Evolutionary conservation across 2,888 invertebrate species (phyloP).

Genomic region (Steinernema hermaphroditum): DNA sequence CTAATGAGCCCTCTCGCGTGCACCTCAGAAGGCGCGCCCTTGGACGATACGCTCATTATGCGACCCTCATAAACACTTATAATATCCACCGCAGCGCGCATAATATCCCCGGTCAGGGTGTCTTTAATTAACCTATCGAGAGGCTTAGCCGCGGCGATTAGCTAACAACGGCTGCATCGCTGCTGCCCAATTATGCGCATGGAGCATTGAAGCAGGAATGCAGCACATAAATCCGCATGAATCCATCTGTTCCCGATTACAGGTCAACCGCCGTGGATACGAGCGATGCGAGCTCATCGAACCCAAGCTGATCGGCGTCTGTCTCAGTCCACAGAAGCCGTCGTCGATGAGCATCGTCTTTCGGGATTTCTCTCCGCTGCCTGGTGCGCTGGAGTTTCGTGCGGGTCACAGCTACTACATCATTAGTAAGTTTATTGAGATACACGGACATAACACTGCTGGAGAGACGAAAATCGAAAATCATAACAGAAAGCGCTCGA

Average conservation of each 20-base stretch:
- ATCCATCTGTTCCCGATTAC: conserved; percentile 9
- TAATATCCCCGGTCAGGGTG: conserved; percentile 29
- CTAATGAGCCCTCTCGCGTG: conserved; percentile 22
- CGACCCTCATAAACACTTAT: conserved; percentile 30
- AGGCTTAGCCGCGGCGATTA: conserved; percentile 31
- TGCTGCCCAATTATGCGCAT: conserved; percentile 8
- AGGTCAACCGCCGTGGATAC: conserved; percentile 40
- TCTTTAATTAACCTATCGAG: conserved; percentile 31
- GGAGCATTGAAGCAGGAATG: background rate
- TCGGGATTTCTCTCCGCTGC: conserved; percentile 63
- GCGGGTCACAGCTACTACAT: conserved; percentile 63
- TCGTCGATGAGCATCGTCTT: conserved; percentile 63
- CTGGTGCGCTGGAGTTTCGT: conserved; percentile 61
- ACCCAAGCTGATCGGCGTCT: conserved; percentile 46
- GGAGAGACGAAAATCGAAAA: background rate
- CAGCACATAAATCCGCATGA: conserved; percentile 1
- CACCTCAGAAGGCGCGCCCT: conserved; percentile 1
- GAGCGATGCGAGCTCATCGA: conserved; percentile 46
- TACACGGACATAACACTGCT: background rate
- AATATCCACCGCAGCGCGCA: conserved; percentile 31
- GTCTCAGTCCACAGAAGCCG: conserved; percentile 45
- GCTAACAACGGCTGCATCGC: conserved; percentile 29
- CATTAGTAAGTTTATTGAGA: conserved; percentile 55
- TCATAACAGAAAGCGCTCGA: background rate
- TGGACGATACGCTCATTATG: conserved; percentile 27